A percentile compares a stretch with the other conserved stretches of the same genome.
These are phyloP conservation scores for Delia radicum DNA, from an alignment of 1,140 invertebrate species.

Conservation along the genomic window DNA sequence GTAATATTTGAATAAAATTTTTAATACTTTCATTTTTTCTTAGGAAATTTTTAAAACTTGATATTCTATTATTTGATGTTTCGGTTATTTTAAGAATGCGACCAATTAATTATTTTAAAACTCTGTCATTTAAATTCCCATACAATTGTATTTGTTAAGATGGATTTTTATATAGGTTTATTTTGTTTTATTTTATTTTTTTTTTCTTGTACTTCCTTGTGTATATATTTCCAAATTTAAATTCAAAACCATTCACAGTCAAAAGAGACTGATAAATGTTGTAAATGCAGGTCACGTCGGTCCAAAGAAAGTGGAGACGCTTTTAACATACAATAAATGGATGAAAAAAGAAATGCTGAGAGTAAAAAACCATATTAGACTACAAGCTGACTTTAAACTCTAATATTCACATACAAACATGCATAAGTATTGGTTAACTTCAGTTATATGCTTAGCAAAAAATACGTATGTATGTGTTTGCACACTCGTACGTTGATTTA, in stretches of 20 bases:
- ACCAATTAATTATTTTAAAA: too few species aligned
- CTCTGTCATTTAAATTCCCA: too few species aligned
- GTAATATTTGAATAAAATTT: too few species aligned
- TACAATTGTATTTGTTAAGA: neutral
- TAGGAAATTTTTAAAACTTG: too few species aligned
- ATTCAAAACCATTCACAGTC: constrained; percentile 12
- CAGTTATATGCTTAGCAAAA: neutral
- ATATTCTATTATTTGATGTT: too few species aligned
- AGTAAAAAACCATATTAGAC: neutral
- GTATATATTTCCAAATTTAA: neutral
- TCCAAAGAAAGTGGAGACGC: constrained; percentile 10
- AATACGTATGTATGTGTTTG: neutral
- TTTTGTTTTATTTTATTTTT: neutral
- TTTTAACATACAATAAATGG: constrained; percentile 7
- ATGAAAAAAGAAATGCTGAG: neutral
- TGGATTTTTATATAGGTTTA: neutral
- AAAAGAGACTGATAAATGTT: constrained; percentile 15
- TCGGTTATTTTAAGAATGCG: too few species aligned
- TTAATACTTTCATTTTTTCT: too few species aligned
- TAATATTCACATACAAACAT: neutral
- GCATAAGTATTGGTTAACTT: neutral
- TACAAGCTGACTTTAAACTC: neutral
- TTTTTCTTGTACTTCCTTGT: neutral
- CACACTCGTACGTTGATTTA: neutral
- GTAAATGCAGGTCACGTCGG: constrained; percentile 15